Base-by-base conservation (phyloP, 2,113 vertebrate genomes). In the Probosciger aterrimus region DNA sequence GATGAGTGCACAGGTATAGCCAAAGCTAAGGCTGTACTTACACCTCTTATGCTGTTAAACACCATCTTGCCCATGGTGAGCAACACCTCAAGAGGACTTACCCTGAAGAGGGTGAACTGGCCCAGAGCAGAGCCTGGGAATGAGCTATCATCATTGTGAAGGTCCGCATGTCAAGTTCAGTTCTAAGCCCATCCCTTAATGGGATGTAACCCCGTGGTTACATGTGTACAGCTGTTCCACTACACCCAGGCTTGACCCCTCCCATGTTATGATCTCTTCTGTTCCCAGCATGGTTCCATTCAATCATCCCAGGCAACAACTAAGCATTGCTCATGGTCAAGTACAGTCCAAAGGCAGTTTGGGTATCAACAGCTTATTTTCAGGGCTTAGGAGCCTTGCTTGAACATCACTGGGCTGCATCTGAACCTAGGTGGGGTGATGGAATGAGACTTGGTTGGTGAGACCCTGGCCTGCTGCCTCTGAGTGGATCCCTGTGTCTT, bases 1-100 rank as follows among this genome's bases (percentile, higher is more conserved):
- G 28, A 70, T 41, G 22, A 67, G 5, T 24, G 22, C 7, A 46
- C 19, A 69, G 31, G 15, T 18, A 14, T 5, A 67, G 39, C 2
- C 16, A 50, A 75, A 85, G 9, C 25, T n/a, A n/a, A 6, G 20
- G 31, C 4, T 59, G 10, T 27, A 30, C 52, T 49, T 82, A 31
- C 5, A 65, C 8, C 22, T 31, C 11, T 16, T 24, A 63, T 33
- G 4, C 3, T 33, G 5, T 10, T 75, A 57, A 49, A 65, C 31
- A 37, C 4, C 28, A 18, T 35, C 23, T 68, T 68, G 20, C 27
- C 16, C 0, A 0, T 0, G 1, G 2, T 15, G 8, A 90, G 3
- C 8, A 68, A 7, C 5, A 37, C 2, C 46, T 79, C 11, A 5
- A n/a, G 22, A 49, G 15, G 44, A 65, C 19, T 69, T 52, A 18